Evolutionary conservation across 1,140 invertebrate species (phyloP).

Genomic region (Drosophila novamexicana): DNA sequence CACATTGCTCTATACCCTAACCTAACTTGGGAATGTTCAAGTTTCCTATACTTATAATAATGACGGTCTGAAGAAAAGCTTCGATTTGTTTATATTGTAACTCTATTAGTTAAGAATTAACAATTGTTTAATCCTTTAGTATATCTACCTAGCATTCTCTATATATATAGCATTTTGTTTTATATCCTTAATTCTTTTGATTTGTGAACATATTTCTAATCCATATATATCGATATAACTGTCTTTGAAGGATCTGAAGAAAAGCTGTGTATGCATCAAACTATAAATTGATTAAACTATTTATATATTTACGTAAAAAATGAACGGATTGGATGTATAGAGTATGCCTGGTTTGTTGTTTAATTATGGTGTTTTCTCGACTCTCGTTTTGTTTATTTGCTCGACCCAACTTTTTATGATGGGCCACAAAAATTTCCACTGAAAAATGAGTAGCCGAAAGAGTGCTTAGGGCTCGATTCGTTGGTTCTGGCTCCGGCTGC

Average conservation of each 20-base stretch:
- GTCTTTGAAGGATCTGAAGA: neutral
- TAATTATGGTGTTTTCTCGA: neutral
- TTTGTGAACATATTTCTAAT: neutral
- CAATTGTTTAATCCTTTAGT: too few relatives aligned
- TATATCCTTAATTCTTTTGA: too few relatives aligned
- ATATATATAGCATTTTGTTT: too few relatives aligned
- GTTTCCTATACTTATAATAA: too few relatives aligned
- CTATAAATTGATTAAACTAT: conserved; percentile 7
- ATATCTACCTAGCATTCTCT: too few relatives aligned
- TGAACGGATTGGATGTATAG: neutral
- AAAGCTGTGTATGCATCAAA: neutral
- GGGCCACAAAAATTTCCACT: conserved; percentile 62
- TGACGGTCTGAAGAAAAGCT: too few relatives aligned
- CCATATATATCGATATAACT: neutral
- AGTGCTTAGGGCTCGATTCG: conserved; percentile 40
- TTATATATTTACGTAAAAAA: too few relatives aligned
- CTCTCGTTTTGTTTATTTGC: conserved; percentile 61
- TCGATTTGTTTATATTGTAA: too few relatives aligned
- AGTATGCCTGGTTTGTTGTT: conserved; percentile 31
- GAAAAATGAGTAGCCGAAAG: conserved; percentile 71
- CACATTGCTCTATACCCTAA: neutral
- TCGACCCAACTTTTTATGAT: conserved; percentile 66
- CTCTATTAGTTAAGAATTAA: too few relatives aligned
- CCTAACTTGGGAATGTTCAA: too few relatives aligned
- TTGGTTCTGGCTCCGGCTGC: conserved; percentile 21